These are phyloP conservation scores for Miltochrista miniata DNA, from an alignment of 2,888 invertebrate genomes.

Conservation along the genomic window DNA sequence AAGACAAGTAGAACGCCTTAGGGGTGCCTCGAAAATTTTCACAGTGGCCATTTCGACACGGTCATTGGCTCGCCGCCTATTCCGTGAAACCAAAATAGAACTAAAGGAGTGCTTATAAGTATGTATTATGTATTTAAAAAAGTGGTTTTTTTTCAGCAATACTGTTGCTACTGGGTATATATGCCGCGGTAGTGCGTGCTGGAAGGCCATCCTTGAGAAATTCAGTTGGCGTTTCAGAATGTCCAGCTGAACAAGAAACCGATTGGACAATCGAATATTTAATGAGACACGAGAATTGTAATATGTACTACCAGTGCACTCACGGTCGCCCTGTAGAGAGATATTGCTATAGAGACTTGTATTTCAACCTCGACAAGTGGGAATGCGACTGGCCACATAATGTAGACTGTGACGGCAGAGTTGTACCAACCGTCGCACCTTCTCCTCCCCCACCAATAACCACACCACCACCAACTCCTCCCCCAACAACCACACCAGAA, in stretches of 20 bases:
- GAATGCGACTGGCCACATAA: constrained; percentile 83
- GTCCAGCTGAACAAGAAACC: constrained; percentile 5
- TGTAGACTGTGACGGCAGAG: constrained; percentile 75
- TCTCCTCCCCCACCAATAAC: not conserved
- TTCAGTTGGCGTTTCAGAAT: not conserved
- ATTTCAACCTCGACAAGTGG: constrained; percentile 71
- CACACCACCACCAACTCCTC: not conserved
- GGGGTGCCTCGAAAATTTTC: too few species aligned
- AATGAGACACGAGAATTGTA: constrained; percentile 31
- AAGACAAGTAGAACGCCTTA: too few species aligned
- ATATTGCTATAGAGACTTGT: constrained; percentile 75
- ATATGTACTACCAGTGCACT: constrained; percentile 79
- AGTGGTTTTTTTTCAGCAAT: not conserved
- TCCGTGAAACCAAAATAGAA: too few species aligned
- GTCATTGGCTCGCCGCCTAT: too few species aligned
- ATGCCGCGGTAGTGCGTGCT: not conserved
- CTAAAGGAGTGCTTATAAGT: too few species aligned
- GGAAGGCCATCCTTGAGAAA: not conserved
- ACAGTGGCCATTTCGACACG: too few species aligned
- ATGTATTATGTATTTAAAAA: too few species aligned
- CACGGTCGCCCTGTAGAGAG: constrained; percentile 80
- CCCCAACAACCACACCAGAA: too few species aligned
- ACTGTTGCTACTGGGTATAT: not conserved
- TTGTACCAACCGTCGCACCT: not conserved
- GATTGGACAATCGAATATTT: too few species aligned